Evolutionary conservation across 2,113 vertebrate species (phyloP), one percentile per base, ranked within the genome.

Genomic region (Chaetodon auriga): DNA sequence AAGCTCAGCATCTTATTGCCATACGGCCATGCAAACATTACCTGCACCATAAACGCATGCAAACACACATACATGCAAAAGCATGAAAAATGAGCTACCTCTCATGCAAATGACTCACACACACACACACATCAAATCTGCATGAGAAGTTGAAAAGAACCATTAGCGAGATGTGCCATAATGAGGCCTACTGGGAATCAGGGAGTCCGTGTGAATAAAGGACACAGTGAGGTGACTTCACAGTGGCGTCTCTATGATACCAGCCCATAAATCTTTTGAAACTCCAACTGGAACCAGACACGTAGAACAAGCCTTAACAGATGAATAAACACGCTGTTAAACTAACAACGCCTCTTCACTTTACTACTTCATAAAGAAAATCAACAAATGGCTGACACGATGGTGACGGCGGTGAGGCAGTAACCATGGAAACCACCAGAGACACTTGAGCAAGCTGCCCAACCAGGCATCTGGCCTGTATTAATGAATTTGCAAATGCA

Each of bases 341-440:
- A 74, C 41, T 35, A 65, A 75, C 10, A 38, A 90, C 84, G 83
- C 48, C 60, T 95, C 92, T 91, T 94, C 94, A 78, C 89, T 89
- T 87, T 90, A 93, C 91, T 89, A 92, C 92, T 93, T 93, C 89
- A 95, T 95, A 95, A 94, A 94, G 90, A 95, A 96, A 96, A 96
- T 93, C 93, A 94, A 95, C 95, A 95, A 95, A 95, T 91, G 93
- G 94, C 87, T 95, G 95, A 95, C 95, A 96, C 90, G 92, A 91
- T 80, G 95, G 95, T 94, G 88, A 92, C 46, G 71, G 71, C 61
- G 45, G 75, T 92, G 91, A 95, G 95, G 89, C 83, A 38, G 95
- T 97, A 93, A 92, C 96, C 95, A 96, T 95, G 95, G 96, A 82
- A 97, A 97, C 97, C 88, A 91, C 88, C 93, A 93, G 94, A 95